Conservation (phyloP, 35 echinoderm and acorn worm genomes). For the Diadema setosum region DNA sequence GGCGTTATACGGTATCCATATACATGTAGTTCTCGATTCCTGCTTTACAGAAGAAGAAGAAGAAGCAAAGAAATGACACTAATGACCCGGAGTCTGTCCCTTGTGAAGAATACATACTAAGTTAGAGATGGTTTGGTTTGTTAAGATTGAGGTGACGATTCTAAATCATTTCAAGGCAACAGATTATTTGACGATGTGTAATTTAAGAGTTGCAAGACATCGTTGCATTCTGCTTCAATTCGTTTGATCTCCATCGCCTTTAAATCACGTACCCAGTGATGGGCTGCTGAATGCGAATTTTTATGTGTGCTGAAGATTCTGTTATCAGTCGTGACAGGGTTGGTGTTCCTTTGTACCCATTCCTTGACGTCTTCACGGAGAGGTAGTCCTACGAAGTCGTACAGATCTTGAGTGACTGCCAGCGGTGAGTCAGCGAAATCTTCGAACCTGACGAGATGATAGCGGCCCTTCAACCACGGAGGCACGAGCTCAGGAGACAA, state of each 20-base stretch:
- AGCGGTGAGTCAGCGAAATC: conserved; percentile 68
- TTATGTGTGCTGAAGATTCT: conserved; percentile 62
- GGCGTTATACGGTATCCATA: no score
- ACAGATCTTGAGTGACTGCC: conserved; percentile 57
- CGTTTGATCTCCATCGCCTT: conserved; percentile 41
- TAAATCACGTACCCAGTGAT: conserved; percentile 51
- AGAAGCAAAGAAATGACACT: no score
- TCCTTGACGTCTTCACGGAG: conserved; percentile 33
- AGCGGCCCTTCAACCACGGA: conserved; percentile 62
- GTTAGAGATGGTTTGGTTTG: no score
- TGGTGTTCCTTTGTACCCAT: conserved; percentile 77
- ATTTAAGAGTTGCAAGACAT: conserved; percentile 70
- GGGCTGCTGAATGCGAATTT: conserved; percentile 64
- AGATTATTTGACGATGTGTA: conserved; percentile 2
- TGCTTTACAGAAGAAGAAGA: no score
- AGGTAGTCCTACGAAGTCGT: conserved; percentile 69
- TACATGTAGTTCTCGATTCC: no score
- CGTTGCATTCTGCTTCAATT: conserved; percentile 65
- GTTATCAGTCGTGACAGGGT: neutral
- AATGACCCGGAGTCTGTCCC: no score
- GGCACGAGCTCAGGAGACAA: conserved; percentile 35
- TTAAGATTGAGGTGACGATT: no score
- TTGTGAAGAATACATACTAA: no score
- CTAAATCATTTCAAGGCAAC: no score
- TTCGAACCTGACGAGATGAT: conserved; percentile 82